Base-by-base conservation (phyloP, 2,888 invertebrate species). In the Thymelicus acteon region DNA sequence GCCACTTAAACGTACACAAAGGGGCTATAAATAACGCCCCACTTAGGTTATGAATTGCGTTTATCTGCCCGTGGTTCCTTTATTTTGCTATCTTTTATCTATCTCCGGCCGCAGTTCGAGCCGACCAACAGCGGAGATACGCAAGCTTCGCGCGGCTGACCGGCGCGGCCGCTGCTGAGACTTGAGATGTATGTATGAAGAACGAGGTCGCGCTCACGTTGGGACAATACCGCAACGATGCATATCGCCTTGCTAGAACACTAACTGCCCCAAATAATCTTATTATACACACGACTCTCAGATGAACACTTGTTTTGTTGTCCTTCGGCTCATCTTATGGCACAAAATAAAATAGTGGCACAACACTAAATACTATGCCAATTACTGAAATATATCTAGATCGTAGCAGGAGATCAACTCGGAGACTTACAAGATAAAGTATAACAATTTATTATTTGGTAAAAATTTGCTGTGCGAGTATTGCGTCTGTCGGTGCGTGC, bases 21-120 rank as follows among this genome's bases (percentile, higher is more conserved):
- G 49, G 49, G 52, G 13, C 60, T 24, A 67, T 60, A 67, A 67
- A 67, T 67, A 67, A 60, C 24, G 19, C 48, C 60, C 37, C 31
- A 52, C 10, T 52, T 48, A 60, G 66, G 67, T 54, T 54, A 67
- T 60, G 67, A 44, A 67, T 67, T 60, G 60, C 49, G 60, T 31
- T 67, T 52, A 49, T 67, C 49, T 67, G 52, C 49, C 67, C 15
- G 60, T 60, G 60, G 24, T 52, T 67, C 49, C 49, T 60, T 48
- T 58, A 48, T 66, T 54, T 49, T 60, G 67, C 67, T 67, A 67
- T 67, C 67, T 67, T 67, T 60, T 60, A 67, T 67, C 67, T 60
- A 60, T 67, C 40, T 49, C 24, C 24, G 12, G 54, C 54, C 12
- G 12, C 54, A 54, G 54, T 12, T 4, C 54, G 31, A 31, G 54